Conservation (phyloP, 2,888 invertebrate genomes). For the Melikaiella ostensackeni region DNA sequence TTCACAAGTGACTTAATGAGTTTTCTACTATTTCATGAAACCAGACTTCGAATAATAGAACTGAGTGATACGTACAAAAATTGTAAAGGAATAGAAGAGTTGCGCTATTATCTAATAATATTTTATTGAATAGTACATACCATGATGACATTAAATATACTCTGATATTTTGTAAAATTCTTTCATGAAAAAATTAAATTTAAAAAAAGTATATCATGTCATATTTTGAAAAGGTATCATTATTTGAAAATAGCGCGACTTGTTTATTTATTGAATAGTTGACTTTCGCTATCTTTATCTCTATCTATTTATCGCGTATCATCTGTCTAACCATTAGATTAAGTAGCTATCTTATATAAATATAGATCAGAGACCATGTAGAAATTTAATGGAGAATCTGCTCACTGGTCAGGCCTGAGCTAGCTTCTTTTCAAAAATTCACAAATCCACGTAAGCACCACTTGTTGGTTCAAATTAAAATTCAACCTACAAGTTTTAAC, state of each 20-base stretch:
- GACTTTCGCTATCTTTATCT: conserved; percentile 6
- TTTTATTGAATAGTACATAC: neutral
- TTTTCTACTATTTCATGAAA: conserved; percentile 24
- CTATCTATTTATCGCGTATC: neutral
- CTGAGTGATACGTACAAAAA: conserved; percentile 1
- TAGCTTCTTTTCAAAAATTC: too few relatives aligned
- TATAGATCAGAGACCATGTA: neutral
- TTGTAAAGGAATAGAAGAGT: neutral
- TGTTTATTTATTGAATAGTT: neutral
- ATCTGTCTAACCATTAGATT: neutral
- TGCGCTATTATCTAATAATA: conserved; percentile 1
- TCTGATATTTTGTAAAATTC: neutral
- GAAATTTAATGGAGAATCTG: too few relatives aligned
- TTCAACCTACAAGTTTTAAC: too few relatives aligned
- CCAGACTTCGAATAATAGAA: neutral
- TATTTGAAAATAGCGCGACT: neutral
- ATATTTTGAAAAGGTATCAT: neutral
- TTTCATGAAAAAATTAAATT: neutral
- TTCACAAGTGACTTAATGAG: conserved; percentile 28
- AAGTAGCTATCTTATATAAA: neutral
- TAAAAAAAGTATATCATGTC: neutral
- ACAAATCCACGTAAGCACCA: too few relatives aligned
- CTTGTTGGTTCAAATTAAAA: too few relatives aligned
- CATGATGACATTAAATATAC: neutral
- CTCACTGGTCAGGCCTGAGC: too few relatives aligned